Evolutionary conservation across 2,113 vertebrate species (phyloP).

Genomic region (Raja brachyura): DNA sequence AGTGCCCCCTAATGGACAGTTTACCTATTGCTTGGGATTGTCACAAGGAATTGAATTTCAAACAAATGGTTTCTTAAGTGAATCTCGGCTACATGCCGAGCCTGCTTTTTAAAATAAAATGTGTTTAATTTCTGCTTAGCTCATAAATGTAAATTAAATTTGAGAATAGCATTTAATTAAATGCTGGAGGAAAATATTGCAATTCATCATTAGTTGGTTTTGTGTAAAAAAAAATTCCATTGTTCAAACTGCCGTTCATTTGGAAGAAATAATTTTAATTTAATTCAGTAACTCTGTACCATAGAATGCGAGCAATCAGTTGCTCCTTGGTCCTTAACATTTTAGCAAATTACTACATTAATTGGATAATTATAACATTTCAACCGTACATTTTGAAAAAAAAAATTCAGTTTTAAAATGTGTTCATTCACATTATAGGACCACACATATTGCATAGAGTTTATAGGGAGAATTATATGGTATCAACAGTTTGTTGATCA

Average conservation of each 20-base stretch:
- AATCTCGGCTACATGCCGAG: neutral
- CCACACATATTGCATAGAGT: no score
- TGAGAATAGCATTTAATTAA: neutral
- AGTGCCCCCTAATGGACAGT: conserved; percentile 34
- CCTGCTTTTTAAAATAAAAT: neutral
- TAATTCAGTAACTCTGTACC: neutral
- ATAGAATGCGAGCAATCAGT: neutral
- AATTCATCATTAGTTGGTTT: neutral
- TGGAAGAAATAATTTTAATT: neutral
- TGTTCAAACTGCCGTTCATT: neutral
- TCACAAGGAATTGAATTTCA: neutral
- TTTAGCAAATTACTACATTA: no score
- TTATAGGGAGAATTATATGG: no score
- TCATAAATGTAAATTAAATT: neutral
- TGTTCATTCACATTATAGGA: no score
- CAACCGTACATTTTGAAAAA: no score
- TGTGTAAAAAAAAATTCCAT: neutral
- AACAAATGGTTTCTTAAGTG: neutral
- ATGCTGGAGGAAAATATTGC: neutral
- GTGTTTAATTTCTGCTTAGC: neutral
- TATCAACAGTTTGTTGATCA: no score
- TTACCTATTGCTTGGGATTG: neutral
- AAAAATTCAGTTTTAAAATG: no score
- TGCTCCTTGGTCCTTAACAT: no score
- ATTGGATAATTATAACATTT: no score